phyloP scores from a whole-genome alignment of 2,888 invertebrate genomes.

The Pocota personata region DNA sequence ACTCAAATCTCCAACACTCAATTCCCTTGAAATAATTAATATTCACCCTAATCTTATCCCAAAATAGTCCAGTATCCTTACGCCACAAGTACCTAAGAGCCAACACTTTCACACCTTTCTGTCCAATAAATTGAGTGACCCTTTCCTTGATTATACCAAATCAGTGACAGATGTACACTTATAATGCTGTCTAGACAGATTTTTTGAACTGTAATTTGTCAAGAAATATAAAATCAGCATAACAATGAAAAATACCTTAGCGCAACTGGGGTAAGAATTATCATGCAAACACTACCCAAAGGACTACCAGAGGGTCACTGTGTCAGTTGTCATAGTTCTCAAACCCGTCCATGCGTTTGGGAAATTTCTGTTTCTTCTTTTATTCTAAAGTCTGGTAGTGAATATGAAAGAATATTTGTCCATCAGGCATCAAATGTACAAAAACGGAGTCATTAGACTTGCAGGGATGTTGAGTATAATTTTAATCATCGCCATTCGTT shows the following conservation, averaged over 20 bases:
- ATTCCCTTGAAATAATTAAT: no score
- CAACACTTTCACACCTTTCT: not conserved
- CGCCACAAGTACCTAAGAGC: no score
- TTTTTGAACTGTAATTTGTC: not conserved
- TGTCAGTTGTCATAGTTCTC: not conserved
- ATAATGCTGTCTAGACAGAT: constrained; percentile 1
- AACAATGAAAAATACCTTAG: not conserved
- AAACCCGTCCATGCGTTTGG: not conserved
- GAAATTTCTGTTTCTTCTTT: not conserved
- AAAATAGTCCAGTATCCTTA: no score
- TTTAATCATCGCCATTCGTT: not conserved
- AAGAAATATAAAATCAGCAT: not conserved
- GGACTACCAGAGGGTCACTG: not conserved
- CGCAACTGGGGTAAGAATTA: not conserved
- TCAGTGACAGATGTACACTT: not conserved
- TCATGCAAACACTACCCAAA: not conserved
- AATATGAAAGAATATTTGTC: not conserved
- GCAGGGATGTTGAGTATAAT: not conserved
- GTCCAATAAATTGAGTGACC: not conserved
- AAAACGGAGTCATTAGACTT: not conserved
- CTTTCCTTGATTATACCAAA: not conserved
- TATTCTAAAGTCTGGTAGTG: not conserved
- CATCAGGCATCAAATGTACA: not conserved
- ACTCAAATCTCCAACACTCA: no score
- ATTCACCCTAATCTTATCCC: no score